Percentiles rank a stretch among this genome's conserved stretches.
Evolutionary conservation across 2,888 invertebrate genomes (phyloP).

Genomic region (Neoaliturus tenellus): DNA sequence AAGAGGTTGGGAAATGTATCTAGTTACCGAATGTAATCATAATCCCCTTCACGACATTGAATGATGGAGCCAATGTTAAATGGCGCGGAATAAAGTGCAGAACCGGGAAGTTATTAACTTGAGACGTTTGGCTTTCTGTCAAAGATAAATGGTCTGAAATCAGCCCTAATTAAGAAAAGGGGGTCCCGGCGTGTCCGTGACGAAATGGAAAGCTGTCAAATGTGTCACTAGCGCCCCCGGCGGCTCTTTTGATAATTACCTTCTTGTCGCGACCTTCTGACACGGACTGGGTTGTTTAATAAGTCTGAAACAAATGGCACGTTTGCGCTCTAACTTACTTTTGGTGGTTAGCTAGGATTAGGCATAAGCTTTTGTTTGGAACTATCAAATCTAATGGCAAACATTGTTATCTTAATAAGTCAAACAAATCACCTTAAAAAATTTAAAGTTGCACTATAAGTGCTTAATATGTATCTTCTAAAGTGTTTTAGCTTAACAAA

Average conservation of each 20-base stretch:
- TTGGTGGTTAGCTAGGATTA: no score
- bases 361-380: no score
- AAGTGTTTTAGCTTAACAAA: no score
- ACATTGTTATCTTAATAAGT: no score
- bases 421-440: no score
- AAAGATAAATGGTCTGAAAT: conserved; percentile 42
- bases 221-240: conserved; percentile 23
- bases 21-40: neutral
- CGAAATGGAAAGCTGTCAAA: conserved; percentile 40
- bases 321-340: no score
- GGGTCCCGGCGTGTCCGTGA: neutral
- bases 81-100: conserved; percentile 8
- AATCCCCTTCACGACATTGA: neutral
- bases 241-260: conserved; percentile 22
- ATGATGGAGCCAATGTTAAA: conserved; percentile 2
- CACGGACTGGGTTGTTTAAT: neutral
- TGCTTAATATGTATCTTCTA: no score
- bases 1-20: neutral
- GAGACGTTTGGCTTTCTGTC: conserved; percentile 32
- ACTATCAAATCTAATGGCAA: no score
- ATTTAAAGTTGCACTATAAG: no score
- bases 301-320: neutral
- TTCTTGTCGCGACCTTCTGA: neutral
- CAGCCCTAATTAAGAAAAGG: conserved; percentile 36
- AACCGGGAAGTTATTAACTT: conserved; percentile 35